phyloP scores from a whole-genome alignment of 2,888 invertebrate genomes.

The Ferdinandea cuprea region DNA sequence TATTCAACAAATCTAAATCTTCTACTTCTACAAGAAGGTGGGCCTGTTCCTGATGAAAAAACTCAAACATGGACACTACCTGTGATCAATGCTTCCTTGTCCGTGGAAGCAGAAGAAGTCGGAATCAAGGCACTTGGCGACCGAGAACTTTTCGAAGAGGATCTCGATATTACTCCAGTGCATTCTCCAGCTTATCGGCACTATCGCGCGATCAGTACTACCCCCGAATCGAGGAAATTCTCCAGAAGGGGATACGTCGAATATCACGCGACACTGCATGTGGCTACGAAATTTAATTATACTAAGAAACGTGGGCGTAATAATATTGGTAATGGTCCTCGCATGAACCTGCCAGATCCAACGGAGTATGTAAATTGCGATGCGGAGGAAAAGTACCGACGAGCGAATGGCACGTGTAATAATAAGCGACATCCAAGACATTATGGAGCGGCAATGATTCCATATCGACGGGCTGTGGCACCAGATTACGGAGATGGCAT shows the following conservation, averaged over 20 bases:
- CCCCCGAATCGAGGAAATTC: conserved; percentile 85
- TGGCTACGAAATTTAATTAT: conserved; percentile 84
- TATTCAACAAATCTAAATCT: conserved; percentile 62
- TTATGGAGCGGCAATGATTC: conserved; percentile 89
- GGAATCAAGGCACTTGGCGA: conserved; percentile 85
- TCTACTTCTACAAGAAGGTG: conserved; percentile 30
- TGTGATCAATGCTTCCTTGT: conserved; percentile 78
- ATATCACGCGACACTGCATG: conserved; percentile 87
- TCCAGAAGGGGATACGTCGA: conserved; percentile 88
- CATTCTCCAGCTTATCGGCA: conserved; percentile 88
- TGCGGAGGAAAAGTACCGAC: conserved; percentile 85
- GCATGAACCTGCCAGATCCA: conserved; percentile 78
- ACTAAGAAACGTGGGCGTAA: conserved; percentile 79
- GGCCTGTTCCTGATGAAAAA: conserved; percentile 71
- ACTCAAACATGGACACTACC: conserved; percentile 66
- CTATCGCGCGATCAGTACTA: conserved; percentile 88
- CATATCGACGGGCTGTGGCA: conserved; percentile 88
- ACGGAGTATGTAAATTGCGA: conserved; percentile 81
- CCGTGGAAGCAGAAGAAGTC: conserved; percentile 84
- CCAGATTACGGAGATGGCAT: conserved; percentile 91
- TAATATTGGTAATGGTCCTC: conserved; percentile 82
- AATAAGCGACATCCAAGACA: conserved; percentile 86
- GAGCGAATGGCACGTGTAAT: conserved; percentile 90
- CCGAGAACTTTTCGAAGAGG: conserved; percentile 85
- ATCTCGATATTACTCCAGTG: conserved; percentile 82